Conservation (phyloP, 2,888 invertebrate genomes). For the Eupeodes latifasciatus region DNA sequence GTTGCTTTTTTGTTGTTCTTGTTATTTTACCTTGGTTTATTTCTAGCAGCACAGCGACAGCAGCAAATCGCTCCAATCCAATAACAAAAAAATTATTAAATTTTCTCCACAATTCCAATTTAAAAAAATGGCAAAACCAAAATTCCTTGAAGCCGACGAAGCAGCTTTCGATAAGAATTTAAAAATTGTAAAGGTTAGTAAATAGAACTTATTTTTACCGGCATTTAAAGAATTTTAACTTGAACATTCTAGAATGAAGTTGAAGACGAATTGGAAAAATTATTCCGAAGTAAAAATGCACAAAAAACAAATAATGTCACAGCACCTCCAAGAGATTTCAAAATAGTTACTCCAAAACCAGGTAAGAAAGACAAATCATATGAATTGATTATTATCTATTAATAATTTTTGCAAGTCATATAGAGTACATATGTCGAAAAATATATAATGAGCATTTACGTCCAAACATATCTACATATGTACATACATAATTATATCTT, state of each 20-base stretch:
- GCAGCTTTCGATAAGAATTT: slow-evolving; percentile 86
- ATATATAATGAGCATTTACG: too few species aligned
- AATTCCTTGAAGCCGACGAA: slow-evolving; percentile 87
- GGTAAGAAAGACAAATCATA: slow-evolving; percentile 84
- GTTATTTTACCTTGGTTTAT: neutral
- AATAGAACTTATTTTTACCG: neutral
- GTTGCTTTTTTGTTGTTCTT: neutral
- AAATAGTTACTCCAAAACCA: slow-evolving; percentile 88
- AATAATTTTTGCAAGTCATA: too few species aligned
- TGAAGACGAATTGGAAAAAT: slow-evolving; percentile 87
- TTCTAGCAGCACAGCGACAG: slow-evolving; percentile 6
- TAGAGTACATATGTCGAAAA: too few species aligned
- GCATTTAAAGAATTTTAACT: neutral
- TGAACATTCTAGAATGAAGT: slow-evolving; percentile 85
- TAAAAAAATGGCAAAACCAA: slow-evolving; percentile 84
- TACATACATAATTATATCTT: too few species aligned
- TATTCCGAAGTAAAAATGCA: slow-evolving; percentile 82
- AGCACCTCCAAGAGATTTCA: slow-evolving; percentile 85
- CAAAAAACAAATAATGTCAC: slow-evolving; percentile 10
- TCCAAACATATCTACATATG: too few species aligned
- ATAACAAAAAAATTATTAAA: neutral
- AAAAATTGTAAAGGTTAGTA: slow-evolving; percentile 83
- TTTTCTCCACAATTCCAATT: neutral
- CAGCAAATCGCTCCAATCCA: neutral
- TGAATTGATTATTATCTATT: too few species aligned